Base-by-base conservation (phyloP, 2,113 vertebrate genomes). In the Pyrgilauda ruficollis region DNA sequence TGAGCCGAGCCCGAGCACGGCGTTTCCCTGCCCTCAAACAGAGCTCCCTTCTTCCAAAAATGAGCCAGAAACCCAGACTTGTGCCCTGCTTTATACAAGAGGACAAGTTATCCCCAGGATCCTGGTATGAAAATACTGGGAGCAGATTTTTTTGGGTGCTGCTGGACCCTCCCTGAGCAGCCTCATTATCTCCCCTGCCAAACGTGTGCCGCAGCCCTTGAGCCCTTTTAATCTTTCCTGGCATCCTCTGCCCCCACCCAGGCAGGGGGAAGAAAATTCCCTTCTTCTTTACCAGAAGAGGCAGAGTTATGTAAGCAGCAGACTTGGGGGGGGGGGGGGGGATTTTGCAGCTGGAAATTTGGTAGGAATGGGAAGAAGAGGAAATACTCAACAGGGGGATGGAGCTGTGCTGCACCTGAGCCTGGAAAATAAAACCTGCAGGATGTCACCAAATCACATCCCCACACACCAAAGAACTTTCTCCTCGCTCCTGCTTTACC, bases 181-280 rank as follows among this genome's bases (percentile, higher is more conserved):
- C 70, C n/a, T 74, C 7, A 8, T 82, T 96, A 96, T 97, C 96
- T 88, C 37, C 50, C 18, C 10, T 3, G 76, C 92, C 90, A 85
- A 90, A 95, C 2, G 4, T 2, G 35, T 0, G 0, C 22, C 14
- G 0, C 66, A 33, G 88, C 94, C 82, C 85, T 37, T 2, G 28
- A 91, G 79, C 33, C 30, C 61, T 46, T 85, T 50, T 90, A 94
- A 95, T 94, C 90, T 88, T 13, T 2, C 64, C 62, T 64, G 1
- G 64, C 95, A 87, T 79, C 80, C 78, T 94, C 80, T 75, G 73
- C 74, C 80, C 66, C 86, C 93, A 68, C 93, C 93, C 89, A 76
- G 15, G 52, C 73, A 49, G 46, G 22, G 21, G 2, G 1, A 35
- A 37, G 20, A 80, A 31, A 94, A 84, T 52, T 77, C 86, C 78